Evolutionary conservation across 2,888 invertebrate species (phyloP), one percentile per base, ranked within the genome.

Genomic region (Hylaea fasciaria): DNA sequence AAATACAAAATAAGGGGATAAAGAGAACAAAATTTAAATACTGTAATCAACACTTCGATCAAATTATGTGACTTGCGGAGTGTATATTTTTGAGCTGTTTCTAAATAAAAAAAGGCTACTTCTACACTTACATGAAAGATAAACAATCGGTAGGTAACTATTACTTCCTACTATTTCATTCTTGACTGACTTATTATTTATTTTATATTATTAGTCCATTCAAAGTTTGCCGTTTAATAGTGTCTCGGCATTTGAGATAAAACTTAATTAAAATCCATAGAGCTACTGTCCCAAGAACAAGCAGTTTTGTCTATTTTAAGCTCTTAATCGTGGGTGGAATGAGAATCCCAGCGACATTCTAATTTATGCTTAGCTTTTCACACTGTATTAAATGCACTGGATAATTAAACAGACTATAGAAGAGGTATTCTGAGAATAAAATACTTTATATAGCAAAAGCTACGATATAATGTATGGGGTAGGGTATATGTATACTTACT

Each of bases 311-410:
- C 59, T 59, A 55, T 35, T 63, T 63, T 55, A 65, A 59, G 59
- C 60, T 57, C 60, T 70, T 68, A 68, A 64, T 70, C 62, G 59
- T 45, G 52, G 39, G 57, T 51, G 48, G 54, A 57, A 52, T 62
- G 61, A 22, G 48, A 52, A 54, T 63, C 40, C 45, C 49, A 37
- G 51, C 45, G 56, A 53, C 57, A 59, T 63, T 56, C 52, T 46
- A 65, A 68, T 65, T 68, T 60, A 65, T 57, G 50, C 48, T 56
- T 54, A 47, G 47, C 53, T 57, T 46, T 61, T 56, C 44, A 48
- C 51, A 53, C 55, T 53, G 43, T 57, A 49, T 57, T 56, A 50
- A 56, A 58, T 54, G 49, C 54, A 46, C 40, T 13, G 35, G 40
- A 46, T 13, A 50, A 56, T 49, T 48, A 11, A 40, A 8, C 14